Base-by-base conservation (phyloP, 2,888 invertebrate genomes). In the Melanargia galathea region DNA sequence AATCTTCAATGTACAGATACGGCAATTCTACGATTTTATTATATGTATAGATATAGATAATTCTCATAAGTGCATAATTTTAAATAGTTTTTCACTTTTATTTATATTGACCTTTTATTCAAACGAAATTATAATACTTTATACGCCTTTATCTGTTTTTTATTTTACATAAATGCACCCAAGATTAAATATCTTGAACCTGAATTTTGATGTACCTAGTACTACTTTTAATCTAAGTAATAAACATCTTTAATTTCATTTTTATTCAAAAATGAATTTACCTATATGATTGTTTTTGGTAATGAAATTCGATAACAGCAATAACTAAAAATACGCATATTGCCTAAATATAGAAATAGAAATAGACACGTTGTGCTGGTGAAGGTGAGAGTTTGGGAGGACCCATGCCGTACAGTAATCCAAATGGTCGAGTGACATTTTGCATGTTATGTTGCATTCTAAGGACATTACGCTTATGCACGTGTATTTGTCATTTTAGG, bases 401-500 rank as follows among this genome's bases (percentile, higher is more conserved):
- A 26, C 2, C 13, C 8, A 22, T 8, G 11, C 43, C 10, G 18
- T 20, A 11, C 20, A 22, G 7, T 18, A 1, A 5, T 38, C 11
- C 16, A 20, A 22, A 18, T 26, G 18, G 20, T 45, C 30, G n/a
- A 30, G 45, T 45, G 16, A 33, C 26, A 45, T 45, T n/a, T 63
- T 67, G 67, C 65, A 65, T 62, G 61, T 74, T 72, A 35, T n/a
- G n/a, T 22, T 74, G 72, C 43, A 33, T 65, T 63, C 54, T 63
- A 61, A 59, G 22, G 38, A 60, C 26, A 55, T 65, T 67, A 73
- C 69, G 75, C 73, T 80, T 70, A 84, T 75, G 73, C 75, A 72
- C 71, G 64, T 77, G 72, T 81, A 80, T 86, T 88, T 79, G 70
- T 87, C 78, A 79, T 85, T 89, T 83, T 90, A 90, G 89, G 87